These are phyloP conservation scores for Etia nguti DNA, from an alignment of 2,113 vertebrate genomes.

Conservation along the genomic window DNA sequence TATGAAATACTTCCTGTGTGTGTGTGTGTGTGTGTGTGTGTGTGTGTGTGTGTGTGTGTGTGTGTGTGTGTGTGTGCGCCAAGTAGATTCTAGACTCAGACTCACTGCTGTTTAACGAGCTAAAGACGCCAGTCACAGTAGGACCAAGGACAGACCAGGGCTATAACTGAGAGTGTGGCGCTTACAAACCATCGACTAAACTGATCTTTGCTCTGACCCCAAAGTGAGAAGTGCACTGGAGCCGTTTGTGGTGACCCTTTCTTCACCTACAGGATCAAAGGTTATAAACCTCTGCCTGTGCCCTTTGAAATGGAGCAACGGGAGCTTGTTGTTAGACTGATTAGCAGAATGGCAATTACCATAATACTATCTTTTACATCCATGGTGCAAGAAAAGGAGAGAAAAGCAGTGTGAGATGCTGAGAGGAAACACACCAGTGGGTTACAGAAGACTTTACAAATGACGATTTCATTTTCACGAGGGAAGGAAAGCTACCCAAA, in stretches of 20 bases:
- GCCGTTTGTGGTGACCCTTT: slow-evolving; percentile 35
- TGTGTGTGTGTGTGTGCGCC: background rate
- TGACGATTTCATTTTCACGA: background rate
- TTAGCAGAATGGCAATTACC: slow-evolving; percentile 37
- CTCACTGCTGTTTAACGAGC: slow-evolving; percentile 63
- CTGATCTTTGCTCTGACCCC: slow-evolving; percentile 38
- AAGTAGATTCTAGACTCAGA: slow-evolving; percentile 16
- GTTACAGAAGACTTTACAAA: background rate
- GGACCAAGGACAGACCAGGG: slow-evolving; percentile 10
- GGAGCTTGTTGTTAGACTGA: slow-evolving; percentile 28
- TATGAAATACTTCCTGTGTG: slow-evolving; percentile 23
- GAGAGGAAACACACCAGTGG: background rate
- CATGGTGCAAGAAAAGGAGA: background rate
- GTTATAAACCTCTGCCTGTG: slow-evolving; percentile 30
- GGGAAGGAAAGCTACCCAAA: background rate
- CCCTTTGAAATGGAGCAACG: slow-evolving; percentile 56
- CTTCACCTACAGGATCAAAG: slow-evolving; percentile 50
- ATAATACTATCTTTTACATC: background rate
- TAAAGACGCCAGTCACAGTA: slow-evolving; percentile 55
- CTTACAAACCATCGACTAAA: background rate
- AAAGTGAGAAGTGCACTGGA: slow-evolving; percentile 10
- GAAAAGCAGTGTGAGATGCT: background rate
- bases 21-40: background rate
- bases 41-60: background rate
- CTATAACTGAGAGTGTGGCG: background rate